Conservation (phyloP, 1,140 invertebrate genomes). For the Drosophila willistoni region DNA sequence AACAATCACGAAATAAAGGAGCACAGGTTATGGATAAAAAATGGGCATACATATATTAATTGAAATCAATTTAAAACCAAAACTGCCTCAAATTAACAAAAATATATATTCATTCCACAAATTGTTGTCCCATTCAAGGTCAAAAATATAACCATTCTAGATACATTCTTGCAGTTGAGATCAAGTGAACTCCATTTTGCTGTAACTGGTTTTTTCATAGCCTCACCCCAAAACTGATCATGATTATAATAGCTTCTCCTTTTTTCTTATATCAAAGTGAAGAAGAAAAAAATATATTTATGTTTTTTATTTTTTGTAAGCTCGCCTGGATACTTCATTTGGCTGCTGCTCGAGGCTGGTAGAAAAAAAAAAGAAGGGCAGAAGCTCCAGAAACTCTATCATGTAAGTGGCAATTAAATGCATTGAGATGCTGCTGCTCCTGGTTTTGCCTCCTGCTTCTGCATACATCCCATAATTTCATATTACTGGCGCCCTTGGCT, state of each 20-base stretch:
- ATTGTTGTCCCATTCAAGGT: neutral
- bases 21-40: too few species aligned
- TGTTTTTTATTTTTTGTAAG: conserved; percentile 23
- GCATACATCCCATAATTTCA: conserved; percentile 58
- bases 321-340: neutral
- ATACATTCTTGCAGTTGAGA: neutral
- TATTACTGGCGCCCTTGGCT: conserved; percentile 73
- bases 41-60: too few species aligned
- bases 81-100: too few species aligned
- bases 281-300: conserved; percentile 3
- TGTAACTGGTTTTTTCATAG: neutral
- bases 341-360: conserved; percentile 28
- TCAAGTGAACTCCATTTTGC: neutral
- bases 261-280: neutral
- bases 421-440: conserved; percentile 25
- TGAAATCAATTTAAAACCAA: too few species aligned
- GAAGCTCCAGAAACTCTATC: conserved; percentile 23
- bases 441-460: conserved; percentile 15
- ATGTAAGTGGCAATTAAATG: conserved; percentile 64
- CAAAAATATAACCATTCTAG: neutral
- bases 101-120: too few species aligned
- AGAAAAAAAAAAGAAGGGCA: neutral
- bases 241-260: conserved; percentile 26
- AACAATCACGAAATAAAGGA: too few species aligned
- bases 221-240: neutral